Conservation (phyloP, 1,140 invertebrate genomes). For the Lordiphosa stackelbergi region DNA sequence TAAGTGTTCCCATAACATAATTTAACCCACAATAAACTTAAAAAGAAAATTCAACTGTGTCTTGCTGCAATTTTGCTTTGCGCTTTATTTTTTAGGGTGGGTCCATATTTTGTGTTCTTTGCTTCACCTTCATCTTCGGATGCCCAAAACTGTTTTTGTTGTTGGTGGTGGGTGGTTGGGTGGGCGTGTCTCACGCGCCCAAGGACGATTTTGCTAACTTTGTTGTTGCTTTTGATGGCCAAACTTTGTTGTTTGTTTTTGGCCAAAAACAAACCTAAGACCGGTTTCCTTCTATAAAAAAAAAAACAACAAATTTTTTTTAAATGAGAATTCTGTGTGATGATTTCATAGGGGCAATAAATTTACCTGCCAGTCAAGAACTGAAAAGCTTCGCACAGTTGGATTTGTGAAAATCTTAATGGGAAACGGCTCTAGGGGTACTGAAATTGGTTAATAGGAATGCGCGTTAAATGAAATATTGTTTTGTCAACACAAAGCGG, state of each 20-base stretch:
- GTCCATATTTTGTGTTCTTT: conserved; percentile 50
- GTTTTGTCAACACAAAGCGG: too few species aligned
- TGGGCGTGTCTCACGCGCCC: conserved; percentile 11
- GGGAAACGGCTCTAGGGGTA: neutral
- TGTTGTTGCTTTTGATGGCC: neutral
- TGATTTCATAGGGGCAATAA: conserved; percentile 56
- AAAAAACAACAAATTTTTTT: conserved; percentile 28
- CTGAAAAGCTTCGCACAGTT: conserved; percentile 11
- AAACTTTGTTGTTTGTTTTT: too few species aligned
- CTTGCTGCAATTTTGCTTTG: conserved; percentile 32
- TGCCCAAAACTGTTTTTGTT: conserved; percentile 21
- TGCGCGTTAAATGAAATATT: neutral
- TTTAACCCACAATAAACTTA: conserved; percentile 2
- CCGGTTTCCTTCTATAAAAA: conserved; percentile 11
- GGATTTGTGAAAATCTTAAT: neutral
- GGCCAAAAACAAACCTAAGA: conserved; percentile 13
- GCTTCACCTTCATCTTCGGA: conserved; percentile 52
- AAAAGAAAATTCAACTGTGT: conserved; percentile 35
- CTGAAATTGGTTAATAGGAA: neutral
- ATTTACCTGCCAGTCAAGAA: conserved; percentile 6
- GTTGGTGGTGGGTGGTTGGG: conserved; percentile 25
- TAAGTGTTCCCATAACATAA: conserved; percentile 30
- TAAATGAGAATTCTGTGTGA: conserved; percentile 46
- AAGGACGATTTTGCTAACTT: conserved; percentile 19
- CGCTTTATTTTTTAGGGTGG: conserved; percentile 51